Evolutionary conservation across 2,888 invertebrate species (phyloP), one percentile per base, ranked within the genome.

Genomic region (Agapostemon virescens): DNA sequence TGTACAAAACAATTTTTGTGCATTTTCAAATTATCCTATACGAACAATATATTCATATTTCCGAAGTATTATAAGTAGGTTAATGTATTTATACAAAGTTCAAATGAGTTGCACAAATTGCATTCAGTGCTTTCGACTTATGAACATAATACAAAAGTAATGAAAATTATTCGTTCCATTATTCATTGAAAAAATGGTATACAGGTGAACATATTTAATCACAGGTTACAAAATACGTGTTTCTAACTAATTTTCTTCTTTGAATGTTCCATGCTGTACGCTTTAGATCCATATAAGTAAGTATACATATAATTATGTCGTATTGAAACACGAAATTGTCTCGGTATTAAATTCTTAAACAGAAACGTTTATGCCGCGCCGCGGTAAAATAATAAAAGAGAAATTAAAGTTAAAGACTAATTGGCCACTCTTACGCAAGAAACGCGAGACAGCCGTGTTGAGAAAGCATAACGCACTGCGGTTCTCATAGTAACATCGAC

Each of bases 381-480:
- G 42, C n/a, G 61, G n/a, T 17, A 71, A 17, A 33, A 40, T 74
- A 82, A 85, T 84, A 85, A 84, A 83, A 82, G 81, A 74, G 74
- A 86, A 88, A 88, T 85, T 82, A 84, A 85, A 69, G 82, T 68
- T 79, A 77, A 71, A 71, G 77, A 78, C 71, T 84, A 84, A 88
- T 86, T 79, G 67, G 79, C 74, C 72, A 42, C 17, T 77, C 82
- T 90, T 90, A 88, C 86, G 88, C 86, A 90, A 90, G 88, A 78
- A 79, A 76, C 82, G 68, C 42, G 67, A 64, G 76, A 75, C 49
- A 42, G 78, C 75, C 86, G 88, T 89, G 90, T 91, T 90, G 90
- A 91, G 91, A 92, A 92, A 92, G 92, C 92, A 92, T 91, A 91
- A 90, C 90, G 87, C 69, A 87, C 85, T 69, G 73, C 70, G 69